Evolutionary conservation across 1,140 invertebrate genomes (phyloP), one percentile per base, ranked within the genome.

Genomic region (Charaxes varanes): DNA sequence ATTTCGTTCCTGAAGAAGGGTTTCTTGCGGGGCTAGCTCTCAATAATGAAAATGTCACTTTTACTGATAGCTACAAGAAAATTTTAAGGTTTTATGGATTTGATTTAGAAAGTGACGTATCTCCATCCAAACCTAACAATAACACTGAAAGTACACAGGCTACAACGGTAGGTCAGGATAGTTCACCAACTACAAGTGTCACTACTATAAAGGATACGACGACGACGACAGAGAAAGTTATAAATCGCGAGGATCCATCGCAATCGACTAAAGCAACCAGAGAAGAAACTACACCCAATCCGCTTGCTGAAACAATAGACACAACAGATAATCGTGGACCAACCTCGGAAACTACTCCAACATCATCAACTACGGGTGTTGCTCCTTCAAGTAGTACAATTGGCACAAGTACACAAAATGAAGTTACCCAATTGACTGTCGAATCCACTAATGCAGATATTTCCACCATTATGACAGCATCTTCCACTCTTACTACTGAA

Each of bases 21-120:
- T 93, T 93, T 38, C 77, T 94, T 0, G 91, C 91, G 4, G 92
- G 92, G 1, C 66, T 94, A 31, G 91, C 91, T 2, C 74, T 94
- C 11, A 94, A 90, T 63, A 89, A 90, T 27, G 90, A 92, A 53
- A 91, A 92, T 62, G 89, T 92, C 0, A 89, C 86, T 2, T 87
- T 94, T 15, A 88, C 87, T 12, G 82, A 87, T 6, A 87, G 88
- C 14, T 94, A 92, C 55, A 88, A 90, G 63, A 86, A 88, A 11
- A 84, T 92, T 17, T 70, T 94, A 8, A 83, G 87, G 41, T 93
- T 93, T 69, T 94, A 94, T 57, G 92, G 92, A 1, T 94, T 92
- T 61, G 90, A 93, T 71, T 76, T 90, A 30, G 84, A 85, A 42
- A 74, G 62, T 24, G 68, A 73, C 10, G 50, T 65, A 27, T 41